These are phyloP conservation scores for Linyphia triangularis DNA, from an alignment of 2,888 invertebrate genomes.

Conservation along the genomic window DNA sequence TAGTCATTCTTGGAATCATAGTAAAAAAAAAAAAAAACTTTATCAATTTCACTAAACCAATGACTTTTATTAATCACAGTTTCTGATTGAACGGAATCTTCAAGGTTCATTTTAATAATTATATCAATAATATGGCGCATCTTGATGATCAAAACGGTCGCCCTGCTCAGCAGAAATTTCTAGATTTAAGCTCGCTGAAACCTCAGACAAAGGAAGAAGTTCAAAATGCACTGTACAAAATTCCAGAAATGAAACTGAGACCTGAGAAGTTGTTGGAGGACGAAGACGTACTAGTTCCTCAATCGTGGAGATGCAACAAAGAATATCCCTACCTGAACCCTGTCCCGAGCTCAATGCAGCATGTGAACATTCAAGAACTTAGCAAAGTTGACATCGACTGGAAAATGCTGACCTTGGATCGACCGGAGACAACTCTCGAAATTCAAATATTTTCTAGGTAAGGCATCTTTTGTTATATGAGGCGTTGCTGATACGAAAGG, in stretches of 20 bases:
- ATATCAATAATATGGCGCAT: conserved; percentile 41
- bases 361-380: conserved; percentile 87
- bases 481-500: no score
- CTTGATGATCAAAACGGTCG: conserved; percentile 47
- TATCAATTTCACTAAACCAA: not conserved
- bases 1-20: not conserved
- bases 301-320: conserved; percentile 13
- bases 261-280: conserved; percentile 90
- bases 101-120: no score
- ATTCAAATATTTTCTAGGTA: conserved; percentile 91
- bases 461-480: no score
- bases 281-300: conserved; percentile 80
- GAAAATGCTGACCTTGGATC: conserved; percentile 93
- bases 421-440: conserved; percentile 90
- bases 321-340: conserved; percentile 84
- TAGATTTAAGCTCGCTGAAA: conserved; percentile 90
- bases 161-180: conserved; percentile 79
- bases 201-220: conserved; percentile 91
- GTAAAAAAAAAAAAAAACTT: not conserved
- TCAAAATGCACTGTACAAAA: conserved; percentile 89
- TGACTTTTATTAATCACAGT: not conserved
- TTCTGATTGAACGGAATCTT: no score
- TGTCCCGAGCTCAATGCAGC: conserved; percentile 89
- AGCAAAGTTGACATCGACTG: conserved; percentile 93
- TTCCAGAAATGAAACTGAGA: conserved; percentile 93